These are phyloP conservation scores for Apamea crenata DNA, from an alignment of 2,888 invertebrate species.

Conservation along the genomic window DNA sequence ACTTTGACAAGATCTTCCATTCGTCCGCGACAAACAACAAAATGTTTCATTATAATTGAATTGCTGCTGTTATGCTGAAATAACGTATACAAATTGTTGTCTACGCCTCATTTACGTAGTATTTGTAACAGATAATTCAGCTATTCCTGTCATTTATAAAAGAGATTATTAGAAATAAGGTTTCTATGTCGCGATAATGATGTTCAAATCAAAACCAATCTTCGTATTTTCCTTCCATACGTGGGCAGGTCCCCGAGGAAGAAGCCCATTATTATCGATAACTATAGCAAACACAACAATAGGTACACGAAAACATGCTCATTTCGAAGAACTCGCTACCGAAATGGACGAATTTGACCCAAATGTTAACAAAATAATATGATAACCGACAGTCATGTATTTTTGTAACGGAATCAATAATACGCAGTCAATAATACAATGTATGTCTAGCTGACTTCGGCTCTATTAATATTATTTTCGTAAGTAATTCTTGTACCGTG, in stretches of 20 bases:
- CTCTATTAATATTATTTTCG: not conserved
- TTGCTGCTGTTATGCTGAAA: not conserved
- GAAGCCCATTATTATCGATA: conserved; percentile 22
- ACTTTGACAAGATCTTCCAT: not conserved
- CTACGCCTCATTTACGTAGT: too few species aligned
- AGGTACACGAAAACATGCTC: conserved; percentile 26
- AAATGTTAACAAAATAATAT: conserved; percentile 33
- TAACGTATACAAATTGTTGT: not conserved
- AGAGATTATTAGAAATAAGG: not conserved
- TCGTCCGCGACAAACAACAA: not conserved
- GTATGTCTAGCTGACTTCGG: not conserved
- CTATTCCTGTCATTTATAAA: not conserved
- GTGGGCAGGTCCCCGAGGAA: not conserved
- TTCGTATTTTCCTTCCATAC: not conserved
- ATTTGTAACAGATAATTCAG: not conserved
- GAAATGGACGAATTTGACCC: conserved; percentile 13
- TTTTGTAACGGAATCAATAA: conserved; percentile 21
- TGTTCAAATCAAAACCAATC: conserved; percentile 17
- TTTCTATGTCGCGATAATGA: not conserved
- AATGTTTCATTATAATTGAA: not conserved
- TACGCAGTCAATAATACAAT: not conserved
- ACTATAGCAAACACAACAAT: conserved; percentile 39
- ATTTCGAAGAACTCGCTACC: conserved; percentile 16
- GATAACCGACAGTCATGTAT: conserved; percentile 18
- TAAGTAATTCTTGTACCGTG: not conserved